Conservation (phyloP, 2,797 vertebrate genomes). For the Falco biarmicus region DNA sequence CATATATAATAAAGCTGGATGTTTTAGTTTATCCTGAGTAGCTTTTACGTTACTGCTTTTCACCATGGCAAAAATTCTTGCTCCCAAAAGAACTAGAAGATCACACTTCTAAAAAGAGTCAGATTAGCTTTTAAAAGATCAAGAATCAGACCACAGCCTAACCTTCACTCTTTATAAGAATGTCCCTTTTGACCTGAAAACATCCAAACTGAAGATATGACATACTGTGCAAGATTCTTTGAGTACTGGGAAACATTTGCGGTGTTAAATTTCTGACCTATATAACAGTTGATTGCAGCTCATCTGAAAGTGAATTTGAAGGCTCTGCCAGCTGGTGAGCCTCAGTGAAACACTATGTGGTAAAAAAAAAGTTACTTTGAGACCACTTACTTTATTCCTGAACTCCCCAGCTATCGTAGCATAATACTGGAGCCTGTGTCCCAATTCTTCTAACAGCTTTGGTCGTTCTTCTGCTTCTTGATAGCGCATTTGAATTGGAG, state of each 20-base stretch:
- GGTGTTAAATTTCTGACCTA: background rate
- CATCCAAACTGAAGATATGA: background rate
- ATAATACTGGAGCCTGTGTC: constrained; percentile 79
- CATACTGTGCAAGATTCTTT: background rate
- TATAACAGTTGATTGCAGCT: background rate
- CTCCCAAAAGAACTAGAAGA: background rate
- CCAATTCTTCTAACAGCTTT: constrained; percentile 78
- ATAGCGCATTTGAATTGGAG: constrained; percentile 80
- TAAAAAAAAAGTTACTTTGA: background rate
- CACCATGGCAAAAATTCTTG: background rate
- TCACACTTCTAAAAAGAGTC: background rate
- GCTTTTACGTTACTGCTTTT: background rate
- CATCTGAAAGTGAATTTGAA: background rate
- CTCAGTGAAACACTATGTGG: background rate
- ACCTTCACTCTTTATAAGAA: background rate
- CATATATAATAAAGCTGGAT: background rate
- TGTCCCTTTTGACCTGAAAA: background rate
- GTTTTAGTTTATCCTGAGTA: background rate
- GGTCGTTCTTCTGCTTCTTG: constrained; percentile 83
- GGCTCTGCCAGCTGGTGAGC: background rate
- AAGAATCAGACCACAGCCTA: background rate
- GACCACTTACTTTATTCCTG: constrained; percentile 73
- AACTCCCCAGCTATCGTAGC: constrained; percentile 79
- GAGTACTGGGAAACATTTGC: background rate
- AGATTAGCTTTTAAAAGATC: background rate